Conservation (phyloP, 2,888 invertebrate genomes). For the Gnatocerus cornutus region DNA sequence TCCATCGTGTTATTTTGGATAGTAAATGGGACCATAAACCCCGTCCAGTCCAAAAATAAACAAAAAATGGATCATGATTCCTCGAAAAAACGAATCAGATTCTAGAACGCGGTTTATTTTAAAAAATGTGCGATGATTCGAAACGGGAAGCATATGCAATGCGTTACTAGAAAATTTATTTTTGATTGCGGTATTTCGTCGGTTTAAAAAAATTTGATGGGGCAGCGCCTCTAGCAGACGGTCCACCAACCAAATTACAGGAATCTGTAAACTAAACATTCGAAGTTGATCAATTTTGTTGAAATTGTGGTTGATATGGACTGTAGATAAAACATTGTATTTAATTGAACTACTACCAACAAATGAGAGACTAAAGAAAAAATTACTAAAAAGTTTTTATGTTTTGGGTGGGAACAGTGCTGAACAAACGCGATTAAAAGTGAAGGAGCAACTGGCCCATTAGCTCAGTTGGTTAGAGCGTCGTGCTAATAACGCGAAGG, state of each 20-base stretch:
- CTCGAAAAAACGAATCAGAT: neutral
- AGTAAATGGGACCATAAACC: no score
- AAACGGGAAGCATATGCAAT: neutral
- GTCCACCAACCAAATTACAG: neutral
- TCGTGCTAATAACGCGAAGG: constrained; percentile 86
- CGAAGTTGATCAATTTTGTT: no score
- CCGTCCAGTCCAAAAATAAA: neutral
- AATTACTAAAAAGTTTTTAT: no score
- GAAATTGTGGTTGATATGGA: no score
- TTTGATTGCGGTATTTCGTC: constrained; percentile 5
- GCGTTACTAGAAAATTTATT: constrained; percentile 5
- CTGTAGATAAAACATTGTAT: no score
- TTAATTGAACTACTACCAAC: no score
- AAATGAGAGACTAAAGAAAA: no score
- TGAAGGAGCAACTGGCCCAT: constrained; percentile 73
- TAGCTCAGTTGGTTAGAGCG: constrained; percentile 85
- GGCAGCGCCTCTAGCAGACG: neutral
- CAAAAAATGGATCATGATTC: neutral
- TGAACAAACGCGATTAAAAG: neutral
- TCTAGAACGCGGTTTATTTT: neutral
- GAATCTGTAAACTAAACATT: no score
- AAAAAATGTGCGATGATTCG: neutral
- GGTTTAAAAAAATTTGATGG: neutral
- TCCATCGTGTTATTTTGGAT: neutral
- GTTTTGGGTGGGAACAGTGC: neutral